Evolutionary conservation across 2,113 vertebrate species (phyloP), one percentile per base, ranked within the genome.

Genomic region (Callithrix jacchus): DNA sequence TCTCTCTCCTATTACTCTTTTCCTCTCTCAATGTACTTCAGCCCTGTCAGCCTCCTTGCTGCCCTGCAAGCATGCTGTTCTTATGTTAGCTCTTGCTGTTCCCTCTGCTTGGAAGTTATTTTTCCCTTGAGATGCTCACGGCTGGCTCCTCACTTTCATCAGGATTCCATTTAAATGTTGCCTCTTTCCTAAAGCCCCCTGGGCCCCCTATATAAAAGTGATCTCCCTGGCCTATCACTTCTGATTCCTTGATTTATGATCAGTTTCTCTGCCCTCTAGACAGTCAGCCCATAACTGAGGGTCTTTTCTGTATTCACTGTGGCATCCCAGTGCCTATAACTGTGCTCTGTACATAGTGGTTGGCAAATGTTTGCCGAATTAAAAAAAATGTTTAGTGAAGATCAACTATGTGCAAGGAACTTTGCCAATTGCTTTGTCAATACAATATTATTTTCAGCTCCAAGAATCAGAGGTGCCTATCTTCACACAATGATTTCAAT

Each of bases 11-110:
- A 14, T 14, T n/a, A 8, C 52, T 61, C n/a, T 18, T 40, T 12
- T 4, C 32, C 0, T 1, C 16, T 56, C 32, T 73, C 6, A 2
- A 17, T 7, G 0, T 4, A 5, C 11, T 71, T 18, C 32, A 84
- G 49, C 4, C 35, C 25, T 2, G 1, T 32, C 42, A 68, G 20
- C 32, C 49, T 68, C 56, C 35, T 42, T 3, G n/a, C 25, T 74
- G 30, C 45, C 45, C 14, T 18, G 2, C 16, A 81, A 81, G 9
- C 11, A 35, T 9, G 17, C 25, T 4, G 11, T 8, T 73, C 25
- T 68, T 12, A 25, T 5, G 73, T 37, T 56, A 35, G 37, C 5
- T 71, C 49, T 77, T 40, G 1, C 23, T 52, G 3, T 27, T n/a
- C 11, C 17, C 9, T 68, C 30, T 14, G 2, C 42, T 40, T 35